A percentile compares a stretch with the other conserved stretches of the same genome.
phyloP scores from a whole-genome alignment of 1,140 invertebrate genomes.

The Artemia franciscana region DNA sequence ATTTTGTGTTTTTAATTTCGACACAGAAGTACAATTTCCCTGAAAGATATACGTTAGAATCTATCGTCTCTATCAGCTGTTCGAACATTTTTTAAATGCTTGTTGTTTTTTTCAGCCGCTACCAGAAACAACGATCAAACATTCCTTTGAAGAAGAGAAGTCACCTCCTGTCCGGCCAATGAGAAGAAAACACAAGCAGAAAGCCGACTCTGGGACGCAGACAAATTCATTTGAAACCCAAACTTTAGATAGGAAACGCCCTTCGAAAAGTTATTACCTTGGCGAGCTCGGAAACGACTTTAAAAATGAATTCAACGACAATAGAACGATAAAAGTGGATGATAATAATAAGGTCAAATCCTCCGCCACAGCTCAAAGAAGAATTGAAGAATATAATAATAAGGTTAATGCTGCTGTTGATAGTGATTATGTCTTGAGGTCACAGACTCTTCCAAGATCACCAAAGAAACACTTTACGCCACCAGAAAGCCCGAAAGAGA shows the following conservation, averaged over 20 bases:
- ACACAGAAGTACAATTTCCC: no score
- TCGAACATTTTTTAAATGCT: no score
- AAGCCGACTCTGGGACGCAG: slow-evolving; percentile 6
- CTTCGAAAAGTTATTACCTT: slow-evolving; percentile 43
- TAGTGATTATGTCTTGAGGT: slow-evolving; percentile 18
- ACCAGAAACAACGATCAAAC: not conserved
- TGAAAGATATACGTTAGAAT: no score
- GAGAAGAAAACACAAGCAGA: slow-evolving; percentile 6
- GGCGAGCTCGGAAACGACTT: slow-evolving; percentile 57
- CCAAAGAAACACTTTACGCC: slow-evolving; percentile 23
- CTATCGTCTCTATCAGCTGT: no score
- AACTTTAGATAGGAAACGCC: slow-evolving; percentile 4
- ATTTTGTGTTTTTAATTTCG: no score
- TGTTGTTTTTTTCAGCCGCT: not conserved
- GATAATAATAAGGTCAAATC: not conserved
- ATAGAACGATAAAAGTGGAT: slow-evolving; percentile 24
- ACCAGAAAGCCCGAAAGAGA: slow-evolving; percentile 2
- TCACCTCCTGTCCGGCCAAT: slow-evolving; percentile 24
- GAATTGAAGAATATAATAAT: not conserved
- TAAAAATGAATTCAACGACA: slow-evolving; percentile 48
- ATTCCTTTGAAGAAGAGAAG: slow-evolving; percentile 5
- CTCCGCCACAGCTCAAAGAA: not conserved
- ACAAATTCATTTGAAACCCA: slow-evolving; percentile 7
- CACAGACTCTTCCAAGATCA: slow-evolving; percentile 52
- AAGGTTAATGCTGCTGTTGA: not conserved